A percentile compares a stretch with the other conserved stretches of the same genome.
Conservation (phyloP, 2,888 invertebrate species). For the Lasioglossum lativentre region DNA sequence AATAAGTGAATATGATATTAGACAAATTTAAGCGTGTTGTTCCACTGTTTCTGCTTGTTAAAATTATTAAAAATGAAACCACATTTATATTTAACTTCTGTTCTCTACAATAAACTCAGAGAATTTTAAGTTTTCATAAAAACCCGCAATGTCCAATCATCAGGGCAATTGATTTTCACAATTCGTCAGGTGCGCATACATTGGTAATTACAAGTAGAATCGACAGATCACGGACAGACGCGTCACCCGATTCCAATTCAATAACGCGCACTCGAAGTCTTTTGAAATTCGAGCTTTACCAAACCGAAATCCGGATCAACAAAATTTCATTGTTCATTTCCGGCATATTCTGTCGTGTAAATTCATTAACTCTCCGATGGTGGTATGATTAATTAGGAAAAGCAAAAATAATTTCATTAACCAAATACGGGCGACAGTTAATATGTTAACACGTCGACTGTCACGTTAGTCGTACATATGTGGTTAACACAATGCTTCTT, state of each 20-base stretch:
- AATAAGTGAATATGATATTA: not conserved
- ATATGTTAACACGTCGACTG: not conserved
- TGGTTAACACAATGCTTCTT: not conserved
- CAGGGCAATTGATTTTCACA: not conserved
- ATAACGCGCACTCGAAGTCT: not conserved
- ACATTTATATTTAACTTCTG: no score
- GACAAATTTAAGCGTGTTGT: no score
- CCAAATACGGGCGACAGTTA: not conserved
- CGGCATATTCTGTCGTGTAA: not conserved
- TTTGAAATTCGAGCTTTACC: not conserved
- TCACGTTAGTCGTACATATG: not conserved
- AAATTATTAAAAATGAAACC: no score
- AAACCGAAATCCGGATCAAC: not conserved
- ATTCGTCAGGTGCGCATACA: not conserved
- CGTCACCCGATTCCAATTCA: not conserved
- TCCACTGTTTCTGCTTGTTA: no score
- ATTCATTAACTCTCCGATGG: not conserved
- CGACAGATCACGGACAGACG: not conserved
- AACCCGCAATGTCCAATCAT: no score
- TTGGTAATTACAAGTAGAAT: not conserved
- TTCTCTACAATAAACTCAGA: no score
- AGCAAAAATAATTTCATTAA: not conserved
- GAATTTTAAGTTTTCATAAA: no score
- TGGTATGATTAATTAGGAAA: not conserved
- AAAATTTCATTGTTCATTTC: not conserved